Base-by-base conservation (phyloP, 2,113 vertebrate species). In the Serinus canaria region DNA sequence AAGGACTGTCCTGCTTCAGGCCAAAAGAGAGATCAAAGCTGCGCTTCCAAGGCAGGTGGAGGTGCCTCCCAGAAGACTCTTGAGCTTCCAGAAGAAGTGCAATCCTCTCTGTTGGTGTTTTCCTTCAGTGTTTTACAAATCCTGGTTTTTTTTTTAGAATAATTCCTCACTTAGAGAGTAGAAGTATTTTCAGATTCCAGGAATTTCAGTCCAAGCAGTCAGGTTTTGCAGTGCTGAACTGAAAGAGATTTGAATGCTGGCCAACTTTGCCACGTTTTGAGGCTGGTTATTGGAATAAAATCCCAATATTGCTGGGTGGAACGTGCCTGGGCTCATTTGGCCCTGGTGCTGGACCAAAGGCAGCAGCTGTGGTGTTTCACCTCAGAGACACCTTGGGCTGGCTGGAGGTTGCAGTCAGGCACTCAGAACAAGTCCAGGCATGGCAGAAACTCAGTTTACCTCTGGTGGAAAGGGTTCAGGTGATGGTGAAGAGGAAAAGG, bases 11-110 rank as follows among this genome's bases (percentile, higher is more conserved):
- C 72, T 90, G 59, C 68, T 83, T 92, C 43, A 47, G 75, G 76
- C 46, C 76, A 23, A 13, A 50, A 47, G 72, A 85, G 47, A 66
- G 44, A 76, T 86, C 59, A 89, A 89, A 91, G 55, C 77, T 43
- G 16, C 16, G 10, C 41, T 70, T 58, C 47, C 52, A 7, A 52
- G 49, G 47, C 0, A 0, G 12, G 22, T 39, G 14, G 68, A 80
- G 55, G 15, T 47, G 44, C 63, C 28, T 80, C 46, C 50, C 46
- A 35, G 33, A 53, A 70, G 66, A 18, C 35, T 77, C 3, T 17
- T 28, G 59, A 58, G 60, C 46, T 87, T 60, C 68, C 25, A 39
- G 46, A 39, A 37, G 24, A 9, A 4, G 22, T 37, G 21, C 37
- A 41, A 3, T 46, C 13, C 4, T 30, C 44, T 64, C 46, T 31